Conservation (phyloP, 2,113 vertebrate genomes). For the Ceyx cyanopectus region DNA sequence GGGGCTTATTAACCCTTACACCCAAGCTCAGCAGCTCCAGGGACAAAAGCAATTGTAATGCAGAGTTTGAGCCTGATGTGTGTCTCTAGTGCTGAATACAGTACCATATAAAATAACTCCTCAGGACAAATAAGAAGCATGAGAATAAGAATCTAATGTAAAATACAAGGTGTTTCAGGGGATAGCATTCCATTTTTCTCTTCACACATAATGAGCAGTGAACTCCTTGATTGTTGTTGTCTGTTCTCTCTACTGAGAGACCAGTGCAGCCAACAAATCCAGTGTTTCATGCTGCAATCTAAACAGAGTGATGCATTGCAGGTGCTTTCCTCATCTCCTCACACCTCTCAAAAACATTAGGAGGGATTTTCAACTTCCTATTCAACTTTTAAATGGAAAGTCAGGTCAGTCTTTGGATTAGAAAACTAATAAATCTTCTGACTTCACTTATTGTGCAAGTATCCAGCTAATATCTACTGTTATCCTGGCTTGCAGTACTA, state of each 20-base stretch:
- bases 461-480: constrained; percentile 27
- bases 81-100: not conserved
- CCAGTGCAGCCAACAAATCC: constrained; percentile 77
- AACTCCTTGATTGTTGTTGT: constrained; percentile 75
- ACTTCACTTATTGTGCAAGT: constrained; percentile 49
- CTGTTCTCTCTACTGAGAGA: constrained; percentile 73
- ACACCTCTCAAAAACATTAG: constrained; percentile 85
- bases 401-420: constrained; percentile 82
- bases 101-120: not conserved
- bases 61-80: not conserved
- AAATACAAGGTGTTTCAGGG: not conserved
- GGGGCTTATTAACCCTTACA: no score
- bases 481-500: not conserved
- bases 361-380: constrained; percentile 83
- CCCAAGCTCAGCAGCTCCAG: not conserved
- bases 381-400: constrained; percentile 79
- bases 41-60: not conserved
- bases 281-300: constrained; percentile 74
- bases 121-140: not conserved
- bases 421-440: constrained; percentile 79
- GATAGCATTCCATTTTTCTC: constrained; percentile 52
- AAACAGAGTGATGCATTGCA: constrained; percentile 87
- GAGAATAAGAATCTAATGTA: not conserved
- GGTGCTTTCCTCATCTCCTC: constrained; percentile 82
- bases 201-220: constrained; percentile 65